Percentiles rank a stretch among this genome's conserved stretches.
These are phyloP conservation scores for Gonatopus flavifemur DNA, from an alignment of 1,140 invertebrate genomes.

Conservation along the genomic window DNA sequence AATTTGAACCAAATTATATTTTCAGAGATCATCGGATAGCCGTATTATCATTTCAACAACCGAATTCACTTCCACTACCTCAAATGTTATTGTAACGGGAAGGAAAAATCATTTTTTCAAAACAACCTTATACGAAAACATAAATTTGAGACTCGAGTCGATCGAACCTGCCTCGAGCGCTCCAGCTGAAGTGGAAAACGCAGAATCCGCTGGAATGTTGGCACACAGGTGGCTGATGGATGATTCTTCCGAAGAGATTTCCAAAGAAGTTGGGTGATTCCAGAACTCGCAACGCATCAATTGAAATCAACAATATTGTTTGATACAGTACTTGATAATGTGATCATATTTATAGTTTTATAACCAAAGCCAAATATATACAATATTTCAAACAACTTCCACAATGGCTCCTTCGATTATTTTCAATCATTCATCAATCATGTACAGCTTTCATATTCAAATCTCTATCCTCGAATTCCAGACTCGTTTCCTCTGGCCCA, in stretches of 20 bases:
- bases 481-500: too few relatives aligned
- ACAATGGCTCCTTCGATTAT: too few relatives aligned
- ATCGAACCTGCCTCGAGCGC: conserved; percentile 1
- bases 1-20: too few relatives aligned
- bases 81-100: conserved; percentile 14
- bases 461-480: too few relatives aligned
- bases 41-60: conserved; percentile 9
- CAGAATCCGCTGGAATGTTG: conserved; percentile 18
- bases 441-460: too few relatives aligned
- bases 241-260: conserved; percentile 2
- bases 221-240: conserved; percentile 17
- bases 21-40: conserved; percentile 12
- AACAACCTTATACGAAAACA: conserved; percentile 20
- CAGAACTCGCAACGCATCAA: too few relatives aligned
- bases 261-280: neutral
- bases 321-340: too few relatives aligned
- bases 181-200: conserved; percentile 15
- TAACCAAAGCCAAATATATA: too few relatives aligned
- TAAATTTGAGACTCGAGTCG: conserved; percentile 15
- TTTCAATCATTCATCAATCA: too few relatives aligned
- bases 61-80: conserved; percentile 14
- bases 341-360: too few relatives aligned
- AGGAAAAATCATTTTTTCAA: conserved; percentile 3
- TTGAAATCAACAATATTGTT: too few relatives aligned
- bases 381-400: too few relatives aligned